Percentiles rank a stretch among this genome's conserved stretches.
These are phyloP conservation scores for Halcyon badia DNA, from an alignment of 2,797 vertebrate species.

Conservation along the genomic window DNA sequence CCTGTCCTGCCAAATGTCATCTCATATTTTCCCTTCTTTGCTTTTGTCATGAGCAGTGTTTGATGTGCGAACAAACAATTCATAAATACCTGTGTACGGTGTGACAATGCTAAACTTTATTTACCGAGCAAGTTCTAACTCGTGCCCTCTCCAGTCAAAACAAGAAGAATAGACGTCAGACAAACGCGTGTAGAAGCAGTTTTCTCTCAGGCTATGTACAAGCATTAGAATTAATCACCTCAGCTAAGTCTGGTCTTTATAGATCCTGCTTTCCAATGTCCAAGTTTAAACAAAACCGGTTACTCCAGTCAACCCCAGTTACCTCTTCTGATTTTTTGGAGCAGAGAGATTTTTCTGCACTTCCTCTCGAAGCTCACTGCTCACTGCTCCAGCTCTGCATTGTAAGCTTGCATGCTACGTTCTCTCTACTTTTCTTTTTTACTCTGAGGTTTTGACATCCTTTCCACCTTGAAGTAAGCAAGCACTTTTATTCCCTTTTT, in stretches of 20 bases:
- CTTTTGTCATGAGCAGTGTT: neutral
- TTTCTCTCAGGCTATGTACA: constrained; percentile 53
- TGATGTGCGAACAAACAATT: neutral
- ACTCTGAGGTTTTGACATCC: neutral
- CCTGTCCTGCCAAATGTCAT: neutral
- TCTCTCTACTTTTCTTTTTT: neutral
- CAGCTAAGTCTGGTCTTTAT: constrained; percentile 5
- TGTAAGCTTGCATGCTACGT: neutral
- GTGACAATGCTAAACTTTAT: neutral
- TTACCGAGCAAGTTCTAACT: constrained; percentile 30
- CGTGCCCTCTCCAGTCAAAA: constrained; percentile 54
- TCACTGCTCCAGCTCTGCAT: neutral
- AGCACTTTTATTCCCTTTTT: neutral
- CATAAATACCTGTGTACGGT: neutral
- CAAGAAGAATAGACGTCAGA: constrained; percentile 42
- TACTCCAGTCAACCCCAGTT: neutral
- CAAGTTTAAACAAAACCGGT: constrained; percentile 25
- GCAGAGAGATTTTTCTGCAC: neutral
- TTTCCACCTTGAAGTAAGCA: neutral
- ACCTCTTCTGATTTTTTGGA: neutral
- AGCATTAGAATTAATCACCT: constrained; percentile 51
- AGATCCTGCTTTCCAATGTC: constrained; percentile 6
- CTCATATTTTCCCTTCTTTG: neutral
- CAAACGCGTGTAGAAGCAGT: neutral
- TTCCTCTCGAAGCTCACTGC: neutral